Evolutionary conservation across 2,113 vertebrate genomes (phyloP).

Genomic region (Protomyctophum bolini): DNA sequence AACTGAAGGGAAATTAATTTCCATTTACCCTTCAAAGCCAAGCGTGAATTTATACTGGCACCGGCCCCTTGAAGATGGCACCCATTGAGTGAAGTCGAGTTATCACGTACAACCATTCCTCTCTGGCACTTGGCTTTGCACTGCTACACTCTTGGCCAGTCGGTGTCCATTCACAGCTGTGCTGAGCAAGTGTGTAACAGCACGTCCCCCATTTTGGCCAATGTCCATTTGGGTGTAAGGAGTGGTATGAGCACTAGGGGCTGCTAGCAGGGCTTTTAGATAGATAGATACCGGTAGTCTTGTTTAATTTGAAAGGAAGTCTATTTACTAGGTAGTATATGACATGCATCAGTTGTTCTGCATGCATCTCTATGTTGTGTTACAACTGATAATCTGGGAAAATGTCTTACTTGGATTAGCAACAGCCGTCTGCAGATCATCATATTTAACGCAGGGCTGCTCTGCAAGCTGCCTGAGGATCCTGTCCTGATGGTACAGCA

Average conservation of each 20-base stretch:
- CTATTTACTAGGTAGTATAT: no score
- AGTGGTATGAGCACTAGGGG: no score
- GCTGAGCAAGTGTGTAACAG: constrained; percentile 43
- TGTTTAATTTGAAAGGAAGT: no score
- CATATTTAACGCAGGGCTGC: constrained; percentile 40
- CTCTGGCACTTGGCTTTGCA: constrained; percentile 34
- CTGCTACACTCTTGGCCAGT: constrained; percentile 10
- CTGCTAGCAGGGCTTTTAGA: no score
- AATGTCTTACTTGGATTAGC: constrained; percentile 80
- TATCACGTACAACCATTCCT: constrained; percentile 63
- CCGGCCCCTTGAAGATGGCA: constrained; percentile 39
- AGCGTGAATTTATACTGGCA: constrained; percentile 38
- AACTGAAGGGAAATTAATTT: constrained; percentile 35
- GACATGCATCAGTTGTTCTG: background rate
- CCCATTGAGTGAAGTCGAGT: constrained; percentile 58
- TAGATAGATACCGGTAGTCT: no score
- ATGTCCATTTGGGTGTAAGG: no score
- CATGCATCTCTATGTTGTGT: background rate
- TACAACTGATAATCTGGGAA: constrained; percentile 10
- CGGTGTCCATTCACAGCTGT: constrained; percentile 53
- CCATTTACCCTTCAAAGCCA: constrained; percentile 35
- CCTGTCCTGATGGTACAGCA: constrained; percentile 55
- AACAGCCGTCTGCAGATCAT: constrained; percentile 59
- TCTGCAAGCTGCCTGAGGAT: constrained; percentile 52
- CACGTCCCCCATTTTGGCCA: background rate